phyloP scores from a whole-genome alignment of 2,888 invertebrate genomes.

The Cetonia aurata region DNA sequence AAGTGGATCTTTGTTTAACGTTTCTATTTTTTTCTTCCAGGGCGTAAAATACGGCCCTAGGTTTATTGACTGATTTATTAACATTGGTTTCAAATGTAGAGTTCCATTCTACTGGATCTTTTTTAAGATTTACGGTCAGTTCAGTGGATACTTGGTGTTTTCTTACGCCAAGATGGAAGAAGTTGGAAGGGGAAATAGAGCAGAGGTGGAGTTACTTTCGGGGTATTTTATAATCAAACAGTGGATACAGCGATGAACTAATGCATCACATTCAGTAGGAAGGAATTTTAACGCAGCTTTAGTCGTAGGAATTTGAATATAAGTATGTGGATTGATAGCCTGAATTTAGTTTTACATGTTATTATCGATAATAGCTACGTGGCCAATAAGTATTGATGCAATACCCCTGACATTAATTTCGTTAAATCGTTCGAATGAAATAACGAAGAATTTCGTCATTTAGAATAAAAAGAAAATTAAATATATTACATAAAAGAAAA shows the following conservation, averaged over 20 bases:
- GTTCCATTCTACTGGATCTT: constrained; percentile 39
- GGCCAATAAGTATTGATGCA: no score
- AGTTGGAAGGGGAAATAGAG: background rate
- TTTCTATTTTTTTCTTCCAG: constrained; percentile 35
- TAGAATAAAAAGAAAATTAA: no score
- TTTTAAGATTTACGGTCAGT: constrained; percentile 33
- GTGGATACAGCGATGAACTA: constrained; percentile 15
- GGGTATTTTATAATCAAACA: constrained; percentile 29
- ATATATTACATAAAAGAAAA: no score
- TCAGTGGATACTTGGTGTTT: constrained; percentile 27
- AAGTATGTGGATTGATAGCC: no score
- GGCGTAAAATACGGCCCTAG: constrained; percentile 41
- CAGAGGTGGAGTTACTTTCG: background rate
- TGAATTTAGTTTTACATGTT: no score
- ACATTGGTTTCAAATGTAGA: constrained; percentile 45
- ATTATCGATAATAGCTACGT: no score
- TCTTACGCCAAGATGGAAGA: constrained; percentile 19
- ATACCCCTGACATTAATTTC: no score
- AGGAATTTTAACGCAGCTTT: no score
- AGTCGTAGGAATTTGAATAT: no score
- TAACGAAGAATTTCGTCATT: no score
- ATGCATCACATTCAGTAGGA: constrained; percentile 30
- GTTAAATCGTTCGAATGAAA: no score
- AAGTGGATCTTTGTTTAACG: constrained; percentile 41
- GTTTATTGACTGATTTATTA: constrained; percentile 46